Conservation (phyloP, 2,113 vertebrate species). For the Dasypus novemcinctus region DNA sequence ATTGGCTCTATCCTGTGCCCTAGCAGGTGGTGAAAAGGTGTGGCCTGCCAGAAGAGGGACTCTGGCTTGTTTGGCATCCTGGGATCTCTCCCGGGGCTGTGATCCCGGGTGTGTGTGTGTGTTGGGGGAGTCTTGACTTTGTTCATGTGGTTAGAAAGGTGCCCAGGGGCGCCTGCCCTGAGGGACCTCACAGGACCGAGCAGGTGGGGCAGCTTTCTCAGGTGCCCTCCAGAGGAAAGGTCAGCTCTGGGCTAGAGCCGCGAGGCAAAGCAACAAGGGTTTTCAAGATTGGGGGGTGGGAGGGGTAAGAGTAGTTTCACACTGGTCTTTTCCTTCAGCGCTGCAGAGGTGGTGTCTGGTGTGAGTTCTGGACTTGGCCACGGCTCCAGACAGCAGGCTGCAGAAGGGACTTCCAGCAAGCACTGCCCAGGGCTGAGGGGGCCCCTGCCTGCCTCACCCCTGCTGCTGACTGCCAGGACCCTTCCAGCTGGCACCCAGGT, state of each 20-base stretch:
- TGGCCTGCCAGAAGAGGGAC: background rate
- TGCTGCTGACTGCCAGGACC: fast-evolving
- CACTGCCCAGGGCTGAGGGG: background rate
- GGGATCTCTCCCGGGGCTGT: background rate
- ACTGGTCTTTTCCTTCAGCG: background rate
- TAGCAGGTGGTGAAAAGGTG: background rate
- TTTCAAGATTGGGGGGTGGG: background rate
- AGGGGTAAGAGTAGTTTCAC: background rate
- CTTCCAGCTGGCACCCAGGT: background rate
- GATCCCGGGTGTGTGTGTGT: background rate
- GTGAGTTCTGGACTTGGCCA: background rate
- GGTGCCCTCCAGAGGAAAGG: background rate
- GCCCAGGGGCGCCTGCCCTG: background rate
- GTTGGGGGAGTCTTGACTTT: background rate
- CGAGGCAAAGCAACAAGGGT: background rate
- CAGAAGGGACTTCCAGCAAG: background rate
- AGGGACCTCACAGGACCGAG: background rate
- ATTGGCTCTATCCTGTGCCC: background rate
- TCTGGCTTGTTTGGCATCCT: background rate
- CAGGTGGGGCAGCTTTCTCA: background rate
- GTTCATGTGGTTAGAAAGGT: background rate
- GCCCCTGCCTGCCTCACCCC: background rate
- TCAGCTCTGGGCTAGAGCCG: background rate
- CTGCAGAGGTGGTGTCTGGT: background rate
- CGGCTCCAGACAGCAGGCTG: fast-evolving